Base-by-base conservation (phyloP, 1,140 invertebrate genomes). In the Augochlora pura region DNA sequence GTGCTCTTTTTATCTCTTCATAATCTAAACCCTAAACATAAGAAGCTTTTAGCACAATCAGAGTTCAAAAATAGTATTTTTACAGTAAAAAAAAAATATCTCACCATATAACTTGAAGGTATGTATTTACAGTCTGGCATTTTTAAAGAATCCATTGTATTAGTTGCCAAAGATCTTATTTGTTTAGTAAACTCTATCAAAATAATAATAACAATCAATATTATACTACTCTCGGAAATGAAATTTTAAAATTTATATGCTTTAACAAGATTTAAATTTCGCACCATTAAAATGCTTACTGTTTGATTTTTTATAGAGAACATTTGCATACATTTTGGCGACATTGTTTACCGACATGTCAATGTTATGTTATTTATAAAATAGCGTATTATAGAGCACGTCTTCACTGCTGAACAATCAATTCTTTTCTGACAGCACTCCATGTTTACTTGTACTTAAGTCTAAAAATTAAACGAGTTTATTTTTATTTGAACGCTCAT, bases 1-100 rank as follows among this genome's bases (percentile, higher is more conserved):
- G 93, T n/a, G 96, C 93, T 62, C 91, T 87, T 66, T 94, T 88
- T 5, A 96, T 93, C 68, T 94, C 90, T 71, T 95, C 93, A 76
- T 95, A 95, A 25, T 93, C 92, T 18, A 94, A 93, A 4, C 96
- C 96, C 94, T 95, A 80, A 54, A 39, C 23, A 8, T 27, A 63
- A 27, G 2, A 27, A 62, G 16, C 27, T 16, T 32, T 14, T 62
- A 27, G 5, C 2, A 32, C 27, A n/a, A 49, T 49, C 5, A 23
- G 32, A 9, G 23, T n/a, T 46, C 27, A 16, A 23, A 6, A 21
- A 52, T 67, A 46, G 14, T 12, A 46, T 46, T 46, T 5, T 49
- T 25, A 27, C 21, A 6, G 3, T 9, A 39, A 32, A 62, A 21
- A 32, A 62, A 21, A 32, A 67, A 60, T 27, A 81, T 59, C 54